Evolutionary conservation across 2,888 invertebrate genomes (phyloP).

Genomic region (Byasa hedistus): DNA sequence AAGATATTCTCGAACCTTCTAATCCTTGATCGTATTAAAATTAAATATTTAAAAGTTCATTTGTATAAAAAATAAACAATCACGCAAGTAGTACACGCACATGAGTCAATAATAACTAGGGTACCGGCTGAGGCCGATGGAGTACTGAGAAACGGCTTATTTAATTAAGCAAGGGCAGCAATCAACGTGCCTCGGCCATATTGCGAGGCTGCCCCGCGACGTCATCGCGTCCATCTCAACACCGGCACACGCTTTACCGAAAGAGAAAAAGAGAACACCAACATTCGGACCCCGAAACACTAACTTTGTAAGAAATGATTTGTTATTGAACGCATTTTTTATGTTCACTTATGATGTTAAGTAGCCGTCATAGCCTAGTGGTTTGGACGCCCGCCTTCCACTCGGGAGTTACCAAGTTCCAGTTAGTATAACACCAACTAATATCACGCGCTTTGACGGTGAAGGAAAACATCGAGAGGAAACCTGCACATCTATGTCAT

Average conservation of each 20-base stretch:
- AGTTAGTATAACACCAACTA: too few species aligned
- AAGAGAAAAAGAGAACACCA: constrained; percentile 15
- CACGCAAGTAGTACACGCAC: constrained; percentile 20
- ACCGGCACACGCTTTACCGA: constrained; percentile 15
- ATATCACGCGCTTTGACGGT: too few species aligned
- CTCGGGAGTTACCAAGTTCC: too few species aligned
- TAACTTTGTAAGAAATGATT: constrained; percentile 20
- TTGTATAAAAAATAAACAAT: constrained; percentile 4
- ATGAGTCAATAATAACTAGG: constrained; percentile 25
- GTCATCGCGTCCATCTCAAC: constrained; percentile 26
- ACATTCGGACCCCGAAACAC: constrained; percentile 6
- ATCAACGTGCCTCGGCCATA: constrained; percentile 53
- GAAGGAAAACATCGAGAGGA: too few species aligned
- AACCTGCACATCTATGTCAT: too few species aligned
- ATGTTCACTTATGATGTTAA: too few species aligned
- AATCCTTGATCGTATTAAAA: too few species aligned
- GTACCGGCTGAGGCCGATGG: constrained; percentile 30
- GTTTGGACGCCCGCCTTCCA: too few species aligned
- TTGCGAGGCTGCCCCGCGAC: constrained; percentile 37
- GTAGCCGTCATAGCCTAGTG: too few species aligned
- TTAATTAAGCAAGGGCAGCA: constrained; percentile 65
- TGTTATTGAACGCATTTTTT: constrained; percentile 5
- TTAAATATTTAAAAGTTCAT: too few species aligned
- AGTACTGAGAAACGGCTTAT: constrained; percentile 66
- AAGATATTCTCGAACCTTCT: too few species aligned